These are phyloP conservation scores for Diarsia dahlii DNA, from an alignment of 2,888 invertebrate species.

Conservation along the genomic window DNA sequence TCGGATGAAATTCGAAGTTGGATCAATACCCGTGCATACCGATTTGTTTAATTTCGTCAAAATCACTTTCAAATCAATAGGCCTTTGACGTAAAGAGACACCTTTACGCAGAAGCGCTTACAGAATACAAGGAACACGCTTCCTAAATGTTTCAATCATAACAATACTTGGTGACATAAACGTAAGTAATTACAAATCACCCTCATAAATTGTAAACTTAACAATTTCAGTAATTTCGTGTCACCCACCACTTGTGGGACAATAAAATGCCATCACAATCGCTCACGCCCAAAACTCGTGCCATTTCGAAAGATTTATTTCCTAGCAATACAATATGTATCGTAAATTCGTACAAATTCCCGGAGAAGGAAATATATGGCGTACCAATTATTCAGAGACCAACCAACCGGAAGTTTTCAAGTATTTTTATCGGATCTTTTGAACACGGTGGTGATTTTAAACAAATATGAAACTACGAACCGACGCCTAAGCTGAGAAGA, in stretches of 20 bases:
- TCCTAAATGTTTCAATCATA: conserved; percentile 50
- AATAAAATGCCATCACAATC: conserved; percentile 78
- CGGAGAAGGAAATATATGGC: conserved; percentile 87
- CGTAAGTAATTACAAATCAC: conserved; percentile 66
- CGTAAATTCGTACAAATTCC: conserved; percentile 85
- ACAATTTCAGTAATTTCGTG: conserved; percentile 64
- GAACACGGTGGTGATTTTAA: conserved; percentile 82
- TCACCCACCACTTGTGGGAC: conserved; percentile 78
- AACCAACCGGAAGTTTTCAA: conserved; percentile 87
- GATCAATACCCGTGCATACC: background rate
- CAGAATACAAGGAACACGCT: conserved; percentile 34
- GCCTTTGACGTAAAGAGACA: background rate
- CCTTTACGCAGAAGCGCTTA: conserved; percentile 51
- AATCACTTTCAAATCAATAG: background rate
- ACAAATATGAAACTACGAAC: conserved; percentile 85
- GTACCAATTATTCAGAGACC: conserved; percentile 85
- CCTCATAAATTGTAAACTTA: conserved; percentile 71
- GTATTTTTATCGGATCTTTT: conserved; percentile 85
- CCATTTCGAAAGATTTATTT: conserved; percentile 88
- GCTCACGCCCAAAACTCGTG: conserved; percentile 85
- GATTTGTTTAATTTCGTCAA: background rate
- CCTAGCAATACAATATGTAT: conserved; percentile 76
- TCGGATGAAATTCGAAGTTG: background rate
- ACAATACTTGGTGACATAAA: conserved; percentile 53
- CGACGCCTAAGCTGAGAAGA: conserved; percentile 83